These are phyloP conservation scores for Nasonia vitripennis DNA, from an alignment of 1,140 invertebrate species.

Conservation along the genomic window DNA sequence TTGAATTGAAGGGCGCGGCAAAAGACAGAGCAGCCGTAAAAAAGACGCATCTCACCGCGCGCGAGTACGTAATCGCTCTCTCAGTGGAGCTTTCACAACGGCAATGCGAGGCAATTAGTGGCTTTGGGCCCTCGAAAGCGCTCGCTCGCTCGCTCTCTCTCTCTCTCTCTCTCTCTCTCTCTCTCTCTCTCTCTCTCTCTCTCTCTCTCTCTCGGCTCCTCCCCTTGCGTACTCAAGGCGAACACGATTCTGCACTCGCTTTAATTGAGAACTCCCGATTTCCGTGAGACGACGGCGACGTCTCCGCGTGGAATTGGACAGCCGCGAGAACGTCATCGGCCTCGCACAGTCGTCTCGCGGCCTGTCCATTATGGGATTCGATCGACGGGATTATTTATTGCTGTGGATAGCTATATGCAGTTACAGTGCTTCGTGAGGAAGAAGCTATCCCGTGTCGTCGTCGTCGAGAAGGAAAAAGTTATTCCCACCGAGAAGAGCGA, in stretches of 20 bases:
- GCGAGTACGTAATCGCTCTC: constrained; percentile 4
- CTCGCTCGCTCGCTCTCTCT: constrained; percentile 32
- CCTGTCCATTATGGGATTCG: constrained; percentile 1
- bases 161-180: no score
- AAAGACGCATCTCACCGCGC: not conserved
- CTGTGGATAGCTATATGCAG: not conserved
- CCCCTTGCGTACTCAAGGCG: constrained; percentile 47
- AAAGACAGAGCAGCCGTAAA: no score
- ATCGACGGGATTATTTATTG: constrained; percentile 16
- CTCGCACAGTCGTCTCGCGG: not conserved
- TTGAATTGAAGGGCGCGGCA: not conserved
- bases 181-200: not conserved
- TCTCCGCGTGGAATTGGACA: constrained; percentile 52
- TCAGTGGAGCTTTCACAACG: not conserved
- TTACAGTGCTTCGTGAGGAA: not conserved
- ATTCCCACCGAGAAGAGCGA: not conserved
- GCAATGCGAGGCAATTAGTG: constrained; percentile 36
- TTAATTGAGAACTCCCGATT: constrained; percentile 61
- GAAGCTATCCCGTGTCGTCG: not conserved
- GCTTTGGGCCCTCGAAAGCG: constrained; percentile 28
- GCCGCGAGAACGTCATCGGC: constrained; percentile 26
- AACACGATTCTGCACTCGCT: constrained; percentile 64
- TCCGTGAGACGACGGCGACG: constrained; percentile 35
- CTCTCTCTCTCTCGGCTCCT: not conserved
- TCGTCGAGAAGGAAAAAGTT: not conserved